A percentile compares a stretch with the other conserved stretches of the same genome.
Evolutionary conservation across 2,888 invertebrate species (phyloP).

Genomic region (Cremastobaeus sp.): DNA sequence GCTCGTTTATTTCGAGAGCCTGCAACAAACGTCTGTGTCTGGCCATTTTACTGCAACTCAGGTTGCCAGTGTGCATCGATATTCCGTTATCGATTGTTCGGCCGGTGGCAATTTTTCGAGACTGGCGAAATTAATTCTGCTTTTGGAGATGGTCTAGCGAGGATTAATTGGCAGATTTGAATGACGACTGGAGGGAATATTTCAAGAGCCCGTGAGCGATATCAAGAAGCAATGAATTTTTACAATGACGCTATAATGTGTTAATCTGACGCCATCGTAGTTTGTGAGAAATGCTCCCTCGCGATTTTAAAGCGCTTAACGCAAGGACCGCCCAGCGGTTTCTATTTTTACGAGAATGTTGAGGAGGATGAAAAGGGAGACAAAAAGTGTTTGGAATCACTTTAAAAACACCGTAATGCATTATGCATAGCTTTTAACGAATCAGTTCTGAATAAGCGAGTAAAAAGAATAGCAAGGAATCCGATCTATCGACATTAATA

Average conservation of each 20-base stretch:
- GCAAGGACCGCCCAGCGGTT: constrained; percentile 61
- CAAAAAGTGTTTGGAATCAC: constrained; percentile 62
- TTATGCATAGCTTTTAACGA: constrained; percentile 59
- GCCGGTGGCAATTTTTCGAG: too few species aligned
- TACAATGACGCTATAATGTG: constrained; percentile 62
- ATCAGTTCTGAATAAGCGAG: constrained; percentile 48
- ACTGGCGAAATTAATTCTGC: too few species aligned
- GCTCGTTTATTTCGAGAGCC: constrained; percentile 22
- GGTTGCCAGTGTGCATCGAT: too few species aligned
- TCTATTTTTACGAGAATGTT: constrained; percentile 63
- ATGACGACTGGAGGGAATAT: too few species aligned
- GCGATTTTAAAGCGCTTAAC: constrained; percentile 67
- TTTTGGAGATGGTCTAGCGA: too few species aligned
- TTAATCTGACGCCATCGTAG: constrained; percentile 64
- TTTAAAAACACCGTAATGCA: constrained; percentile 59
- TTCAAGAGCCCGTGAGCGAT: too few species aligned
- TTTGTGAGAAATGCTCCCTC: constrained; percentile 62
- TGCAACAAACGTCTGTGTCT: constrained; percentile 14
- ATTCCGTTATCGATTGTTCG: too few species aligned
- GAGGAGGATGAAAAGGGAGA: constrained; percentile 55
- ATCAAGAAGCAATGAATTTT: constrained; percentile 61
- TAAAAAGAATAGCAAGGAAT: constrained; percentile 19
- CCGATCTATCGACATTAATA: constrained; percentile 28
- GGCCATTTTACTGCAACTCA: too few species aligned
- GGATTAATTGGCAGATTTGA: too few species aligned